These are phyloP conservation scores for Apis mellifera DNA, from an alignment of 1,140 invertebrate species.

Conservation along the genomic window Amel_HAv3.1 CM009941.2:15489501-15490000, in stretches of 20 bases:
- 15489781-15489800: constrained; percentile 33
- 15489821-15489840: too few relatives aligned
- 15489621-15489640: background rate
- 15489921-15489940: too few relatives aligned
- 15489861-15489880: background rate
- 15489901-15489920: too few relatives aligned
- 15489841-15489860: background rate
- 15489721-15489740: background rate
- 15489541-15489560: background rate
- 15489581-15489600: background rate
- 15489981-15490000: constrained; percentile 34
- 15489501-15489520: constrained; percentile 9
- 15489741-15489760: constrained; percentile 35
- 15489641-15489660: background rate
- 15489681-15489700: background rate
- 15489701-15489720: constrained; percentile 30
- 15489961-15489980: constrained; percentile 6
- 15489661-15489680: background rate
- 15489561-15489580: background rate
- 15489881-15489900: background rate
- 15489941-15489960: background rate
- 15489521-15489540: constrained; percentile 17
- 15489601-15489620: background rate
- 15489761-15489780: constrained; percentile 7
- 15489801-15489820: constrained; percentile 31